Evolutionary conservation across 53 echinoderm and acorn worm species (phyloP).

Genomic region (Paracentrotus lividus): DNA sequence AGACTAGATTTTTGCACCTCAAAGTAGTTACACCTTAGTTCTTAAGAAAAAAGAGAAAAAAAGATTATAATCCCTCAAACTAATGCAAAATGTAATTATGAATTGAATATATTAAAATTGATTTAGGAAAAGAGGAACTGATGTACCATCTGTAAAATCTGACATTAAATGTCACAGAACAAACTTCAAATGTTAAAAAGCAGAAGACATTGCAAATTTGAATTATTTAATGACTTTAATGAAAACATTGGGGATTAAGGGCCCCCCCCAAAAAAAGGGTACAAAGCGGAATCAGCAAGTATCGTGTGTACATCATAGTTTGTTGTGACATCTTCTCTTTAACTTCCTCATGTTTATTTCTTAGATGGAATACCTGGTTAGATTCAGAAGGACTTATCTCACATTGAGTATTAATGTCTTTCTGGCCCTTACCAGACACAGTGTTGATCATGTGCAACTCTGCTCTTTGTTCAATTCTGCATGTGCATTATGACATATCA

Average conservation of each 20-base stretch:
- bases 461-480: neutral
- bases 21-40: neutral
- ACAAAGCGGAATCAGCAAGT: neutral
- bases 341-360: neutral
- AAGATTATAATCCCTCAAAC: neutral
- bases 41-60: neutral
- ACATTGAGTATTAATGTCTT: neutral
- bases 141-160: too few relatives aligned
- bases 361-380: neutral
- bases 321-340: constrained; percentile 50
- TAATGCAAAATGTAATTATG: neutral
- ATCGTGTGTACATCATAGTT: constrained; percentile 1
- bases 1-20: neutral
- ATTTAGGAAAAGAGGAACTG: too few relatives aligned
- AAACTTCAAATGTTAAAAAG: neutral
- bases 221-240: neutral
- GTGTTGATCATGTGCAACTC: neutral
- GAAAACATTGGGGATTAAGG: neutral
- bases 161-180: too few relatives aligned
- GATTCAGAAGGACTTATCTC: neutral
- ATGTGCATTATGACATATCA: neutral
- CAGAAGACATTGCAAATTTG: neutral
- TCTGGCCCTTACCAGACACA: neutral
- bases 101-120: neutral
- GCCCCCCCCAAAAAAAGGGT: neutral